These are phyloP conservation scores for Pediacus dermestoides DNA, from an alignment of 2,888 invertebrate genomes.

Conservation along the genomic window DNA sequence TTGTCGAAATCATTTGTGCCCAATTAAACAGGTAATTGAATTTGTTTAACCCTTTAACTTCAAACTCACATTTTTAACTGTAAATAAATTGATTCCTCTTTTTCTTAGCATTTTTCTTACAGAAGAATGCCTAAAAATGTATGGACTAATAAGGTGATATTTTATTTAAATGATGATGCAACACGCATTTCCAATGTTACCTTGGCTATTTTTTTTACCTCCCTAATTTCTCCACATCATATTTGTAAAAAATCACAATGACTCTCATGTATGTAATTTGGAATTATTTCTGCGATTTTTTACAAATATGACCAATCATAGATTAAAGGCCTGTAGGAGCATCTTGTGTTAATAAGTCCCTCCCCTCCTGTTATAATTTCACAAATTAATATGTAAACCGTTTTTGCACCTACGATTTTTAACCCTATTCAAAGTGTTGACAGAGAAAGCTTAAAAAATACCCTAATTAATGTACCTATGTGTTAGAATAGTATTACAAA, in stretches of 20 bases:
- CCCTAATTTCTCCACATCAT: slow-evolving; percentile 26
- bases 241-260: slow-evolving; percentile 30
- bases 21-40: too few species aligned
- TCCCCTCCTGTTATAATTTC: too few species aligned
- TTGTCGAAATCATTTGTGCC: too few species aligned
- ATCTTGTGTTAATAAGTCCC: slow-evolving; percentile 32
- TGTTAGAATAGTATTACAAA: too few species aligned
- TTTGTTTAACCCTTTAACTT: too few species aligned
- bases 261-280: slow-evolving; percentile 8
- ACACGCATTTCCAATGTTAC: slow-evolving; percentile 53
- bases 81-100: slow-evolving; percentile 39
- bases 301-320: slow-evolving; percentile 28
- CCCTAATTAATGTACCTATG: too few species aligned
- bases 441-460: too few species aligned
- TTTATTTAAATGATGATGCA: slow-evolving; percentile 32
- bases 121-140: slow-evolving; percentile 38
- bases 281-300: slow-evolving; percentile 3
- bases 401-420: too few species aligned
- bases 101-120: slow-evolving; percentile 37
- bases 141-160: slow-evolving; percentile 36
- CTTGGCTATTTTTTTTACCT: slow-evolving; percentile 44
- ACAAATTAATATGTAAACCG: too few species aligned
- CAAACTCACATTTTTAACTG: too few species aligned
- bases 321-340: slow-evolving; percentile 37
- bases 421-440: too few species aligned